A percentile compares a stretch with the other conserved stretches of the same genome.
phyloP scores from a whole-genome alignment of 2,113 vertebrate species.

The Recurvirostra avosetta region DNA sequence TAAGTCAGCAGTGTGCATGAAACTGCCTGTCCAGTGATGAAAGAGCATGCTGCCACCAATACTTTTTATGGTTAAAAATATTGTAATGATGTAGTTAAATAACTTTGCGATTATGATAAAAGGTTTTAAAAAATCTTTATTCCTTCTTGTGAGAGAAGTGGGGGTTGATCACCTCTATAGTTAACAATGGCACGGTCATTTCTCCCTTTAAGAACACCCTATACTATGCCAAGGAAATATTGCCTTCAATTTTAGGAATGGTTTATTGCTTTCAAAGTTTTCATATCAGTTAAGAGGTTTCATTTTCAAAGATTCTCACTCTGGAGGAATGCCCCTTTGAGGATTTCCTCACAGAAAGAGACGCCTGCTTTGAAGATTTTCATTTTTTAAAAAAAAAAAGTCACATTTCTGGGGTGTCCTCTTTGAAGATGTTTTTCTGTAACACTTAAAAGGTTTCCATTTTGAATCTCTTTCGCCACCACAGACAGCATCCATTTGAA shows the following conservation, averaged over 20 bases:
- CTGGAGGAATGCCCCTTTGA: conserved; percentile 66
- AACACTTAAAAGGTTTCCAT: conserved; percentile 60
- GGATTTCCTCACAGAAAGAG: conserved; percentile 58
- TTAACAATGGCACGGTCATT: neutral
- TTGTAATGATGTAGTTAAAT: neutral
- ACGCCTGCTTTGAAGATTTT: conserved; percentile 70
- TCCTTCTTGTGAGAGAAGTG: neutral
- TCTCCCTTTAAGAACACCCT: neutral
- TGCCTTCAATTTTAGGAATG: conserved; percentile 19
- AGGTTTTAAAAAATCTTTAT: neutral
- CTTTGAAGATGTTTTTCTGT: conserved; percentile 64
- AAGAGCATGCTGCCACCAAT: neutral
- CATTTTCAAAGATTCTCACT: conserved; percentile 68
- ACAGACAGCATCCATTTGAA: neutral
- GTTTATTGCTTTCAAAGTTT: conserved; percentile 64
- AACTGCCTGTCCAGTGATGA: neutral
- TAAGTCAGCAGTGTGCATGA: neutral
- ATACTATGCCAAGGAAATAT: conserved; percentile 6
- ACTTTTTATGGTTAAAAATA: neutral
- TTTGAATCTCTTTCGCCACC: conserved; percentile 30
- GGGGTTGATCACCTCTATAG: neutral
- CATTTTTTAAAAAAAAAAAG: conserved; percentile 53
- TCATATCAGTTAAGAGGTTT: conserved; percentile 60
- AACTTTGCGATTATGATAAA: neutral
- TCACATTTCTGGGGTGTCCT: conserved; percentile 68